phyloP scores from a whole-genome alignment of 2,888 invertebrate species.

The Strigamia maritima region DNA sequence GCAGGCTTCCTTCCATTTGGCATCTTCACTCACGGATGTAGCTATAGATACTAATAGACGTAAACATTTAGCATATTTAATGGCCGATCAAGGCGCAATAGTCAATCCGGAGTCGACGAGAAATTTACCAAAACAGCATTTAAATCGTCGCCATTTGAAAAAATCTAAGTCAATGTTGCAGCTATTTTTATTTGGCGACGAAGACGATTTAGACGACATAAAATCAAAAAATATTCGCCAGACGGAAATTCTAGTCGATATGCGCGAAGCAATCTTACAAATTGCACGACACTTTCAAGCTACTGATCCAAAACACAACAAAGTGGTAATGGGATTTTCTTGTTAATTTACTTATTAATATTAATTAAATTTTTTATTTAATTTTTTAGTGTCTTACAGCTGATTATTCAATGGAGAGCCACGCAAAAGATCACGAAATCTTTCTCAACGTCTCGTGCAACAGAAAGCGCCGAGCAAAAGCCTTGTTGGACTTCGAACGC shows the following conservation, averaged over 20 bases:
- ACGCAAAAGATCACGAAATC: conserved; percentile 87
- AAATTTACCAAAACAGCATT: conserved; percentile 84
- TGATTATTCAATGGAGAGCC: conserved; percentile 94
- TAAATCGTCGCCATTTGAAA: conserved; percentile 76
- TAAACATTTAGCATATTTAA: conserved; percentile 88
- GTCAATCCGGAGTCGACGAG: conserved; percentile 85
- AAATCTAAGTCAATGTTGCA: conserved; percentile 87
- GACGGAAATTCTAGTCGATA: conserved; percentile 96
- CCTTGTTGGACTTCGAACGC: conserved; percentile 92
- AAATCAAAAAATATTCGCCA: conserved; percentile 96
- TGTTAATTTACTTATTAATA: background rate
- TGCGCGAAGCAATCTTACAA: conserved; percentile 91
- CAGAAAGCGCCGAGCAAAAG: conserved; percentile 86
- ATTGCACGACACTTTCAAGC: conserved; percentile 91
- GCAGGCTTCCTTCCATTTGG: conserved; percentile 68
- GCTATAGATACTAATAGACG: conserved; percentile 84
- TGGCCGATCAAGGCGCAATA: conserved; percentile 93
- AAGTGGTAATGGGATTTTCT: conserved; percentile 40
- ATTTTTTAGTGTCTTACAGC: conserved; percentile 63
- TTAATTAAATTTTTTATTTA: background rate
- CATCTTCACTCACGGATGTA: conserved; percentile 77
- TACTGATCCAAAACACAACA: conserved; percentile 67
- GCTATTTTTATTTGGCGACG: conserved; percentile 78
- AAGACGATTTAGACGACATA: conserved; percentile 72
- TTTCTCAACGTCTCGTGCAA: conserved; percentile 89